These are phyloP conservation scores for Lasioglossum pauxillum DNA, from an alignment of 2,888 invertebrate genomes.

Conservation along the genomic window DNA sequence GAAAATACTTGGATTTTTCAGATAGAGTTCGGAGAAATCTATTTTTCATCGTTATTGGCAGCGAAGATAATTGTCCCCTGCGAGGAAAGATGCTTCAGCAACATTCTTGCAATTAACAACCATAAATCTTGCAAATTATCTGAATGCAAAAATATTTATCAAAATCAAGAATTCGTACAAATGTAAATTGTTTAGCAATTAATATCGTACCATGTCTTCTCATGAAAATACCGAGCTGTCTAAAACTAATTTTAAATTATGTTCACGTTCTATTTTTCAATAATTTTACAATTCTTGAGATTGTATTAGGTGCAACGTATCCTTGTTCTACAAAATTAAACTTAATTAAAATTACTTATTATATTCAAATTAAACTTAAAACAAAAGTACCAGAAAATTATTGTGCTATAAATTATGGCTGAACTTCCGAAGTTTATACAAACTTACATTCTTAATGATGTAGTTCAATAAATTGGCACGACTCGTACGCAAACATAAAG, in stretches of 20 bases:
- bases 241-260: not conserved
- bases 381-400: not conserved
- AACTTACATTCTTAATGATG: not conserved
- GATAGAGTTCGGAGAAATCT: slow-evolving; percentile 24
- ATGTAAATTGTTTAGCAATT: not conserved
- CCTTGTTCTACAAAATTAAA: not conserved
- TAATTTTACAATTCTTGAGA: not conserved
- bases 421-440: not conserved
- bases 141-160: not conserved
- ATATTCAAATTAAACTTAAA: not conserved
- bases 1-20: slow-evolving; percentile 72
- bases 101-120: not conserved
- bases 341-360: too few relatives aligned
- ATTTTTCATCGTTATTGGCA: not conserved
- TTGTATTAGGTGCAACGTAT: not conserved
- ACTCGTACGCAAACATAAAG: too few relatives aligned
- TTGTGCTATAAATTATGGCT: not conserved
- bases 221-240: not conserved
- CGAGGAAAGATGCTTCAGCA: not conserved
- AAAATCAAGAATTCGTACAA: not conserved
- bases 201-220: not conserved
- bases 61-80: too few relatives aligned
- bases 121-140: not conserved
- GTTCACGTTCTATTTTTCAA: not conserved
- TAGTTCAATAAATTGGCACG: too few relatives aligned